Conservation (phyloP, 2,113 vertebrate genomes). For the Dicaeum eximium region DNA sequence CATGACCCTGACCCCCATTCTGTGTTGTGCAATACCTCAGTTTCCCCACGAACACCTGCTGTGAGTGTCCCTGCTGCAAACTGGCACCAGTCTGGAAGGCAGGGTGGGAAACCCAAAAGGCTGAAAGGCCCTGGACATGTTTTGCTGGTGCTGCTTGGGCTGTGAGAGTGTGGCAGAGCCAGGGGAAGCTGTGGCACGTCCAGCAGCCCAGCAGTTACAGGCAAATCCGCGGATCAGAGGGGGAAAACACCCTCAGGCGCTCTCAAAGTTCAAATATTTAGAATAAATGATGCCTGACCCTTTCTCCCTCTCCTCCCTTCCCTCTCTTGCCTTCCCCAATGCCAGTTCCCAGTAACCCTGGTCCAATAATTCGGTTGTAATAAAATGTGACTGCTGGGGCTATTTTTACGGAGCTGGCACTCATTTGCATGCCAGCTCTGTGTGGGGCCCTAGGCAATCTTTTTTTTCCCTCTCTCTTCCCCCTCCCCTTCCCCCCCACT, state of each 20-base stretch:
- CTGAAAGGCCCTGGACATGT: background rate
- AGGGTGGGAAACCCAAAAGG: background rate
- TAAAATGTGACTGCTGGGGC: conserved; percentile 77
- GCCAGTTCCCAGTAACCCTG: conserved; percentile 62
- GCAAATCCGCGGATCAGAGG: accelerated
- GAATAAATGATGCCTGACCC: conserved; percentile 25
- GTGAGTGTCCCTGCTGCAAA: background rate
- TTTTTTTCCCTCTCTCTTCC: conserved; percentile 13
- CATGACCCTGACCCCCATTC: background rate
- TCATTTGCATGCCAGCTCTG: conserved; percentile 72
- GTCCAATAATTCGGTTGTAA: conserved; percentile 67
- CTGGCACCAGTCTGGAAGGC: background rate
- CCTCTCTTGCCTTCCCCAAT: background rate
- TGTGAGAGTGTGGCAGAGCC: background rate
- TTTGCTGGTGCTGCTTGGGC: background rate
- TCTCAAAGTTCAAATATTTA: background rate
- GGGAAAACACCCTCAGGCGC: background rate
- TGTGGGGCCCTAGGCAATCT: conserved; percentile 70
- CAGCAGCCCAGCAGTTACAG: background rate
- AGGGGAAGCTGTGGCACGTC: background rate
- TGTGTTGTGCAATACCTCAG: background rate
- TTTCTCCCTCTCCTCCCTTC: background rate
- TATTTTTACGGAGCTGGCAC: conserved; percentile 69
- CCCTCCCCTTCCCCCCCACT: background rate
- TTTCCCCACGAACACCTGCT: accelerated